Base-by-base conservation (phyloP, 2,113 vertebrate species). In the Eolophus roseicapilla region DNA sequence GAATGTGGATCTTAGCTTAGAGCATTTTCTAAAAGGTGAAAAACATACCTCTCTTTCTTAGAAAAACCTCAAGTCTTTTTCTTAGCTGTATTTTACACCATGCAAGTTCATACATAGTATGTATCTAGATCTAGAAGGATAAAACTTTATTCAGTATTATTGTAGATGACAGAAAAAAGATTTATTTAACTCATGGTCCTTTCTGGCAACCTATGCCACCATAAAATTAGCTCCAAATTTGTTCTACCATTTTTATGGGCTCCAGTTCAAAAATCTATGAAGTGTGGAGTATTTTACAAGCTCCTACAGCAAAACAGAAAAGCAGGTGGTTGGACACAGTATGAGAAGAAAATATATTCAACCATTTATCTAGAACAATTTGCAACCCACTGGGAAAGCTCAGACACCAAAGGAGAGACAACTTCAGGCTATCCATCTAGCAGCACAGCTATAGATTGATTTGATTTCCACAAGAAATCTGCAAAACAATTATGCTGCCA, bases 141-240 rank as follows among this genome's bases (percentile, higher is more conserved):
- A 97, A 97, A 77, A 65, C 87, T 96, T 97, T 96, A 88, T 96
- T 88, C 97, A 93, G 95, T 88, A 91, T 96, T 94, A 96, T 82
- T 94, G 93, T 57, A 93, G 97, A 79, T 95, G 94, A 97, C 91
- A 97, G 97, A 97, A 96, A 82, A 88, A 96, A 97, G 96, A 97
- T 96, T 97, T 94, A 95, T 96, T 97, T 98, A 98, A 98, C 98
- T 98, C 97, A 98, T 96, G 96, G 97, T 97, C 96, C 97, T 97
- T 94, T 93, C 97, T 98, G 98, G 98, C 98, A 98, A 97, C 94
- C 79, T 35, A 77, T 97, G 96, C 93, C 95, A 93, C 96, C 94
- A 93, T 75, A 96, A 97, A 98, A 98, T 97, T 97, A 98, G 96
- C 97, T 97, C 95, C 92, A 94, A 97, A 98, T 96, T 97, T 97